Base-by-base conservation (phyloP, 2,888 invertebrate genomes). In the Gerris lacustris region DNA sequence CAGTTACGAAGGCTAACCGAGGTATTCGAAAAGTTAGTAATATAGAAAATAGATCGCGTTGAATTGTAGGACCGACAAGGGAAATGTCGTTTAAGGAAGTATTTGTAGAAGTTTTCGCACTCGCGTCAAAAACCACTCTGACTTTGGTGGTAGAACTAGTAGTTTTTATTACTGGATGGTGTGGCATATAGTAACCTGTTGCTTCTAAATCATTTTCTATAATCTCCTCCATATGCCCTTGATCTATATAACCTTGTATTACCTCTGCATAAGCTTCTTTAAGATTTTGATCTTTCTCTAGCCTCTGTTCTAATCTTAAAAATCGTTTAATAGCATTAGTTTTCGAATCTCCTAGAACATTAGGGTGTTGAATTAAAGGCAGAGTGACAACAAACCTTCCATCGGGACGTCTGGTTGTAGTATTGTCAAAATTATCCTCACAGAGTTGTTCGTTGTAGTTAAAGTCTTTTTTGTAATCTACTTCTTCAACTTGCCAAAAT, bases 81-180 rank as follows among this genome's bases (percentile, higher is more conserved):
- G n/a, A n/a, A 6, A 64, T 17, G 18, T n/a, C 64, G n/a, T 64
- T 64, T 64, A 64, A n/a, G 64, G 18, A 64, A 6, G n/a, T 6
- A 64, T 64, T 64, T 11, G 9, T 64, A 6, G 64, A 11, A 17
- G 64, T 11, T 64, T 64, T 64, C 64, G 64, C 6, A 11, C 9
- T 11, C 17, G 17, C 64, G n/a, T 64, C 64, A 64, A 64, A 64
- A 15, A 64, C 64, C 6, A 64, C n/a, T 64, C 64, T 18, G 6
- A 64, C 64, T 64, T 64, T 64, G 6, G 64, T 64, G 0, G 77
- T 77, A 0, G 73, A 66, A 69, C 77, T 77, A 6, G 69, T 66
- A 6, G 69, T 71, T 18, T 76, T 76, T 0, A 70, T 73, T 0
- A 79, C 77, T 0, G 76, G 72, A n/a, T 70, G 70, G 44, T 70